Base-by-base conservation (phyloP, 1,140 invertebrate genomes). In the Zelostemma sp. region DNA sequence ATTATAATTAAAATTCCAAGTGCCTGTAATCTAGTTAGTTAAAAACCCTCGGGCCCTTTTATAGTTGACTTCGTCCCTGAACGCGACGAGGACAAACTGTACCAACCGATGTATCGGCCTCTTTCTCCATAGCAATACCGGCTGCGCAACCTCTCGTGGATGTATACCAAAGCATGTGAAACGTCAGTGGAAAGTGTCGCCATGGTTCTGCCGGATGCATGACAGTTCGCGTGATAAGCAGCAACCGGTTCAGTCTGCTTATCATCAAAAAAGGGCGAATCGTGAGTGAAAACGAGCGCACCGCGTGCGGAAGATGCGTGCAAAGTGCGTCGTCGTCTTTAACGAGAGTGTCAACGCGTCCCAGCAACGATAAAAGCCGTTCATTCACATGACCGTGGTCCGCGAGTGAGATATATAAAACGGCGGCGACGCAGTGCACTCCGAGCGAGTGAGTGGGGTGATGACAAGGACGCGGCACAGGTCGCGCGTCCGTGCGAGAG, bases 301-400 rank as follows among this genome's bases (percentile, higher is more conserved):
- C 14, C 33, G 56, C 19, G 33, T 9, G 14, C 21, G 49, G 14
- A 8, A 21, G 46, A 14, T 43, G 28, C 21, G 28, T 17, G 45
- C 55, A 61, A 47, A 31, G 41, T 43, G 49, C 47, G 38, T n/a
- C n/a, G n/a, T n/a, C n/a, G n/a, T n/a, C n/a, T n/a, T n/a, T n/a
- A n/a, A 41, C 31, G 19, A 18, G 40, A 45, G 50, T 55, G 63
- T 43, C 18, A 54, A 55, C 45, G 56, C n/a, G n/a, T 48, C 55
- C 50, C 53, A n/a, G 45, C n/a, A n/a, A n/a, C 55, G 60, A 68
- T 63, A 68, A 63, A 68, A 48, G 55, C 59, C 56, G 51, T 50
- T 64, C 31, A 41, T 69, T 59, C 53, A 56, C 53, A 60, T 55
- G 58, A 48, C 59, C 54, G 48, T 55, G 59, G 59, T n/a, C n/a